Percentiles rank a stretch among this genome's conserved stretches.
Evolutionary conservation across 2,113 vertebrate species (phyloP).

Genomic region (Aplodontia rufa): DNA sequence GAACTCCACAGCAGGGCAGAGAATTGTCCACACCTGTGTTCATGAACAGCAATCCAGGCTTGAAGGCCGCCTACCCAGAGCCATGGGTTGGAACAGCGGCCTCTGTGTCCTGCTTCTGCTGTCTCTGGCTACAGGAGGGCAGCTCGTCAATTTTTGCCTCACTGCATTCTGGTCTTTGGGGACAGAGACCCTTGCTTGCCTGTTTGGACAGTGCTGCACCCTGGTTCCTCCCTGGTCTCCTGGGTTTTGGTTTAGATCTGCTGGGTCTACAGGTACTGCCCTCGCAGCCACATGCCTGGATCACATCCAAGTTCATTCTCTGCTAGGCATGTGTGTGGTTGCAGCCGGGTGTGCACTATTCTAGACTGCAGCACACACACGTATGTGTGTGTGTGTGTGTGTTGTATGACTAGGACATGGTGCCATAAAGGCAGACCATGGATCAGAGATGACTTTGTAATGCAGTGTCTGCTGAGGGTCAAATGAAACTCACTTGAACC

Average conservation of each 20-base stretch:
- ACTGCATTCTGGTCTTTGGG: background rate
- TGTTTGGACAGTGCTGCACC: background rate
- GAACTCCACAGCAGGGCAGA: background rate
- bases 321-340: background rate
- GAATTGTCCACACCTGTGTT: background rate
- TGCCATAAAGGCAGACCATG: background rate
- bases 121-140: background rate
- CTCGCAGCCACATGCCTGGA: background rate
- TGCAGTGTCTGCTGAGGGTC: background rate
- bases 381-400: background rate
- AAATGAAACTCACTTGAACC: background rate
- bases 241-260: background rate
- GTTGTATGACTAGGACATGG: background rate
- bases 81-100: background rate
- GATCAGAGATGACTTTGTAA: background rate
- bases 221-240: background rate
- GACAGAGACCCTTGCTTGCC: background rate
- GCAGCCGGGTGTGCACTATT: background rate
- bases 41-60: background rate
- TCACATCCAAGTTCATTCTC: background rate
- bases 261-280: too few relatives aligned
- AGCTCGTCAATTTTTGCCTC: background rate
- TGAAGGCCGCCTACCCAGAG: background rate
- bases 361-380: background rate
- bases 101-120: background rate